phyloP scores from a whole-genome alignment of 1,140 invertebrate species.

The Lepidurus couesii region DNA sequence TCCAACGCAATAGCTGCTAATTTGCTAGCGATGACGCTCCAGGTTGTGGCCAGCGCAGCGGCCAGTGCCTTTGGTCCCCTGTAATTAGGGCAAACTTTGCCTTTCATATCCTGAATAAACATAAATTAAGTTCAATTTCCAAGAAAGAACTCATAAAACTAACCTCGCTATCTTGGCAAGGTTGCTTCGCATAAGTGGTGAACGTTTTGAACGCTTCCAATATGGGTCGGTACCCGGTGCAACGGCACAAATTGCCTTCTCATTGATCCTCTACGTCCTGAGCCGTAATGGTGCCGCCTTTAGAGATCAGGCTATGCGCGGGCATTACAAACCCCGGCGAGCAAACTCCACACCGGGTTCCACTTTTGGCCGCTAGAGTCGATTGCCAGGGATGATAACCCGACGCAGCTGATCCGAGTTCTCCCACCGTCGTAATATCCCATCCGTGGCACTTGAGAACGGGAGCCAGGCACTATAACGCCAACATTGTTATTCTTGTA shows the following conservation, averaged over 20 bases:
- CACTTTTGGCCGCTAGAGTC: constrained; percentile 43
- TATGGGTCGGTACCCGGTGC: constrained; percentile 84
- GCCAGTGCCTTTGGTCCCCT: constrained; percentile 25
- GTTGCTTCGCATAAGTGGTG: constrained; percentile 58
- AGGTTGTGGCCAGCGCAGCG: constrained; percentile 22
- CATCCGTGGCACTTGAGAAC: constrained; percentile 66
- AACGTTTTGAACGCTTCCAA: constrained; percentile 81
- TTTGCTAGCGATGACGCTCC: constrained; percentile 15
- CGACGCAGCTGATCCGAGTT: constrained; percentile 58
- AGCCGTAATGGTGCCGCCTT: background rate
- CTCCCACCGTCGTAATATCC: constrained; percentile 72
- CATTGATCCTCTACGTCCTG: background rate
- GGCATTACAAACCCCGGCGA: constrained; percentile 80
- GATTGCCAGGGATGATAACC: constrained; percentile 56
- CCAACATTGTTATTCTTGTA: background rate
- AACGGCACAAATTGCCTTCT: constrained; percentile 79
- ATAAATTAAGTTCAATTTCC: background rate
- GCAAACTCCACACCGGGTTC: constrained; percentile 62
- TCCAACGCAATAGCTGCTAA: constrained; percentile 21
- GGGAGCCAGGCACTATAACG: constrained; percentile 59
- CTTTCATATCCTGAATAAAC: constrained; percentile 14
- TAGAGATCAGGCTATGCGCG: constrained; percentile 51
- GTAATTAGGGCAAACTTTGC: constrained; percentile 26
- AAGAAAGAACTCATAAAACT: background rate
- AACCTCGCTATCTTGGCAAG: constrained; percentile 38